phyloP scores from a whole-genome alignment of 2,797 vertebrate species.

The Caiman crocodilus region DNA sequence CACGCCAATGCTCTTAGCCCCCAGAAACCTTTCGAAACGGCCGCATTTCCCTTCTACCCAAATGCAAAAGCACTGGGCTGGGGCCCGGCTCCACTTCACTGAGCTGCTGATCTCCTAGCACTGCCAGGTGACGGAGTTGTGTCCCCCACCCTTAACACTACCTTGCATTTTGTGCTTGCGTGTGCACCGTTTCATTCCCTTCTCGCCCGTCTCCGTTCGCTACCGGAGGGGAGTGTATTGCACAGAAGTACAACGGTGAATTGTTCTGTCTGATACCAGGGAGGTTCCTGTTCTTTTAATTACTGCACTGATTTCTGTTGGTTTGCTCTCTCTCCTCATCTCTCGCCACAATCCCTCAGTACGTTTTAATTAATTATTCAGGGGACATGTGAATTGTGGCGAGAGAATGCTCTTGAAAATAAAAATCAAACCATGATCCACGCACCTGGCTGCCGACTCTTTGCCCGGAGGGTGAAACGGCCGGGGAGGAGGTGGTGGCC shows the following conservation, averaged over 20 bases:
- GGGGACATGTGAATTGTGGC: neutral
- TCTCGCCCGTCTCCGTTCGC: neutral
- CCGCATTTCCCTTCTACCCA: neutral
- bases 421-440: neutral
- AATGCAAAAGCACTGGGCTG: neutral
- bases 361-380: neutral
- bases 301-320: constrained; percentile 15
- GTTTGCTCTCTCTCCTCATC: neutral
- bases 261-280: neutral
- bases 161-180: neutral
- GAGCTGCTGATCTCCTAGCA: neutral
- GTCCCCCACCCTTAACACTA: neutral
- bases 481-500: neutral
- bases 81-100: neutral
- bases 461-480: neutral
- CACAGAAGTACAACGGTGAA: neutral
- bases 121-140: neutral
- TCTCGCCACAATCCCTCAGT: neutral
- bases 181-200: neutral
- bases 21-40: neutral
- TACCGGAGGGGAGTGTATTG: neutral
- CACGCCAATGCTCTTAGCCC: neutral
- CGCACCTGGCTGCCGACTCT: neutral
- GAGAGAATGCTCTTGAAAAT: neutral
- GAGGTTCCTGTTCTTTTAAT: neutral